Base-by-base conservation (phyloP, 2,888 invertebrate species). In the Drosophila sordidapex region DNA sequence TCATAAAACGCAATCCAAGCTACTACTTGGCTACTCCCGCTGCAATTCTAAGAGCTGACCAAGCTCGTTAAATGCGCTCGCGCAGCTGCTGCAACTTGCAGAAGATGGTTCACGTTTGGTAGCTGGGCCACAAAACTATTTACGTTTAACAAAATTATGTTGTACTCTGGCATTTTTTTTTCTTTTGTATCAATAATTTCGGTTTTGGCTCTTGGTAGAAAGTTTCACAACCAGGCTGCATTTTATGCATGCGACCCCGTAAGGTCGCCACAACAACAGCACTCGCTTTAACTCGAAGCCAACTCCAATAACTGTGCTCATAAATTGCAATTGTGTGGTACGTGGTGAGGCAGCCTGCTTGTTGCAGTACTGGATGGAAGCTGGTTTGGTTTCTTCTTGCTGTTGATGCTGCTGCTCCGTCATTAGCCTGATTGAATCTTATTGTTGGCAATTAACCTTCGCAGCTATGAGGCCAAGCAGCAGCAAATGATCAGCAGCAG, bases 351-450 rank as follows among this genome's bases (percentile, higher is more conserved):
- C 38, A 56, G 57, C 29, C 40, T 21, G 64, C 68, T 36, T 40
- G 15, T 57, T 48, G 53, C 53, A 53, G 61, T 31, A 53, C 59
- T 61, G 67, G 36, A 64, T 64, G 71, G 33, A 64, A 71, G 74
- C 76, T 72, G 81, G 66, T 67, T 81, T 74, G 69, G 52, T 68
- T 58, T 58, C 35, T 51, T 69, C 70, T 53, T 43, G 61, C 36
- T 53, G 61, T 53, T 61, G 52, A 51, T 70, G 52, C 49, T 64
- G 76, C 51, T 57, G 82, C 83, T 74, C 74, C 87, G 58, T 88
- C 88, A 87, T 89, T 87, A 86, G 87, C 84, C 89, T 89, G 87
- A 87, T 87, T 90, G 82, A 89, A 87, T 87, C 87, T 89, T 82
- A 89, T 89, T 89, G 86, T 82, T 83, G 79, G 83, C 87, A 87